Evolutionary conservation across 2,888 invertebrate species (phyloP).

Genomic region (Pimpla rufipes): DNA sequence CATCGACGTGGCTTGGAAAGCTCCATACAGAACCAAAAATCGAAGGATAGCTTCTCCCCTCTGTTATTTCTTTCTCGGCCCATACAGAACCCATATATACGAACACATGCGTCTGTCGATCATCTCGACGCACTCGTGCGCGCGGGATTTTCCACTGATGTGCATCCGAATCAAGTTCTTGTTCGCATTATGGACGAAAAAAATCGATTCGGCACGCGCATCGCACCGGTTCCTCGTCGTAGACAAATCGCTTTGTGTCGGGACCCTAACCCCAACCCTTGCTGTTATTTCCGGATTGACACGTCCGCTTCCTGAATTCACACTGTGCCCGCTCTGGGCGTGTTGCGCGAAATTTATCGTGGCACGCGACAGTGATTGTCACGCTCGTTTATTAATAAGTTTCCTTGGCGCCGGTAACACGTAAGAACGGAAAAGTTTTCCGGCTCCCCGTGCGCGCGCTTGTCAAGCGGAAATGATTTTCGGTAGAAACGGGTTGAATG

Average conservation of each 20-base stretch:
- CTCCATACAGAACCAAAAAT: background rate
- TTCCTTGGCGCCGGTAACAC: background rate
- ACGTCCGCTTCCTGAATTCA: conserved; percentile 9
- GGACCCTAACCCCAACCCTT: conserved; percentile 3
- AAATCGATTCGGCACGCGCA: conserved; percentile 9
- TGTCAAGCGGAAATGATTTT: conserved; percentile 12
- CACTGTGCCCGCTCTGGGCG: background rate
- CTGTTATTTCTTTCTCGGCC: conserved; percentile 44
- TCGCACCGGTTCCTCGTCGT: background rate
- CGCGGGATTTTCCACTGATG: background rate
- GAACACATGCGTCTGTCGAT: background rate
- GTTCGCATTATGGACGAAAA: conserved; percentile 13
- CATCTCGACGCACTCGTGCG: background rate
- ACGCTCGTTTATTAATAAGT: conserved; percentile 32
- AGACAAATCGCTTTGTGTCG: conserved; percentile 20
- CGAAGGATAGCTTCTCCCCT: conserved; percentile 44
- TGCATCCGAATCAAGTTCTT: conserved; percentile 1
- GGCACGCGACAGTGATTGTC: conserved; percentile 36
- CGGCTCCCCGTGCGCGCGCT: too few relatives aligned
- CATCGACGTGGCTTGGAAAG: too few relatives aligned
- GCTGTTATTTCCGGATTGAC: conserved; percentile 31
- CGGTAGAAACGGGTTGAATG: conserved; percentile 11
- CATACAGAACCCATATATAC: background rate
- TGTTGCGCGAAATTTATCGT: background rate
- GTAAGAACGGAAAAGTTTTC: background rate